phyloP scores from a whole-genome alignment of 2,797 vertebrate species.

The Artibeus jamaicensis region DNA sequence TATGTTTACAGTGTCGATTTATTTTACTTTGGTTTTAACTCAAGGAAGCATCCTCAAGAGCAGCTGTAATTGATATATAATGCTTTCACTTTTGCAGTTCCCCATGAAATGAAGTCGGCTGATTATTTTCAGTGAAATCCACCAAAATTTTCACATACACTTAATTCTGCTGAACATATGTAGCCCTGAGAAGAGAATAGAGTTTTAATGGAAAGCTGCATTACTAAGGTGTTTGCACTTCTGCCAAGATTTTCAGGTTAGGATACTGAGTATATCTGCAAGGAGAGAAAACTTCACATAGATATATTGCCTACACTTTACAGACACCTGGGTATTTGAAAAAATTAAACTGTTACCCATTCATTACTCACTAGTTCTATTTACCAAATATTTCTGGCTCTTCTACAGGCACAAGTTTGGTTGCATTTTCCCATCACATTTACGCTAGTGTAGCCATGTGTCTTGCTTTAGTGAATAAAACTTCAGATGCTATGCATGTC shows the following conservation, averaged over 20 bases:
- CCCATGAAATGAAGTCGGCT: background rate
- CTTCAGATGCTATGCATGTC: background rate
- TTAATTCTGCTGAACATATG: background rate
- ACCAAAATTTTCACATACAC: background rate
- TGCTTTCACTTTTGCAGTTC: background rate
- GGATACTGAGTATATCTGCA: background rate
- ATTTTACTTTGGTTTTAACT: background rate
- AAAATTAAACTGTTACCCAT: background rate
- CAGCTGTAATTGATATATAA: background rate
- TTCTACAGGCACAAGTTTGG: background rate
- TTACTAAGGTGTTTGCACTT: background rate
- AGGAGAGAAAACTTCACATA: background rate
- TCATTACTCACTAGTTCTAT: background rate
- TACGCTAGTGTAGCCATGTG: background rate
- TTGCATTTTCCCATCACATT: background rate
- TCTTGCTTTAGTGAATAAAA: background rate
- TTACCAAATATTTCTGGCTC: background rate
- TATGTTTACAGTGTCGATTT: background rate
- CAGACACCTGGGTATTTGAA: background rate
- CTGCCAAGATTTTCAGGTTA: background rate
- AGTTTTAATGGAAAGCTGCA: background rate
- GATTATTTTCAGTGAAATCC: background rate
- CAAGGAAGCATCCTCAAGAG: background rate
- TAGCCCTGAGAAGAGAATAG: background rate
- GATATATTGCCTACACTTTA: background rate